Base-by-base conservation (phyloP, 2,797 vertebrate genomes). In the Amazona ochrocephala region DNA sequence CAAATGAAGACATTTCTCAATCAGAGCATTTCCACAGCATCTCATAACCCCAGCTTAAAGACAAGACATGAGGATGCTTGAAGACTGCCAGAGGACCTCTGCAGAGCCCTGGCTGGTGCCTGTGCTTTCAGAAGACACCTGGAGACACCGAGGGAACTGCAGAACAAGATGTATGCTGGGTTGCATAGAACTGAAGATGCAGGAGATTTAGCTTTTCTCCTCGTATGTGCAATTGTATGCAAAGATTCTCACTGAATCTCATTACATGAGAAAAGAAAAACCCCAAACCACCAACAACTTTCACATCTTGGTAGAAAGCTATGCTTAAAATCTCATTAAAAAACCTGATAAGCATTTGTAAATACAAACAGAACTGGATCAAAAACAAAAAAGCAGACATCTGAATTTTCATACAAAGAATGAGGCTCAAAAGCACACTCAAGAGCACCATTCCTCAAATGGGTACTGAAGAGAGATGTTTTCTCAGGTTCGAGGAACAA, bases 21-120 rank as follows among this genome's bases (percentile, higher is more conserved):
- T 87, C 95, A 85, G 51, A 93, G 54, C 50, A 85, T 84, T 96
- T 97, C 91, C 37, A 72, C 95, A 87, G 90, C 84, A 91, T 93
- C 91, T 89, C 91, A 22, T 12, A 94, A 95, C 37, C 51, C 76
- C 79, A 74, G 61, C 79, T 58, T 60, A 58, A 87, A 93, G 94
- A 83, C 54, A 92, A 97, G 90, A 89, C 44, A 70, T 37, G 47
- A 30, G 65, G 41, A 75, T 13, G 53, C 95, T 72, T 80, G 45
- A 67, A 90, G 82, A 80, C 89, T 91, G 92, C 85, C 14, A 91
- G 86, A 75, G 94, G 90, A 97, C 87, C 71, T 71, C 30, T 7
- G 3, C 37, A 81, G 37, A 54, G 84, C 15, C 65, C 91, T 77
- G 97, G 96, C 97, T 96, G 95, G 86, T 95, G 91, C 77, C 79